Base-by-base conservation (phyloP, 2,797 vertebrate species). In the Lophotriccus pileatus region DNA sequence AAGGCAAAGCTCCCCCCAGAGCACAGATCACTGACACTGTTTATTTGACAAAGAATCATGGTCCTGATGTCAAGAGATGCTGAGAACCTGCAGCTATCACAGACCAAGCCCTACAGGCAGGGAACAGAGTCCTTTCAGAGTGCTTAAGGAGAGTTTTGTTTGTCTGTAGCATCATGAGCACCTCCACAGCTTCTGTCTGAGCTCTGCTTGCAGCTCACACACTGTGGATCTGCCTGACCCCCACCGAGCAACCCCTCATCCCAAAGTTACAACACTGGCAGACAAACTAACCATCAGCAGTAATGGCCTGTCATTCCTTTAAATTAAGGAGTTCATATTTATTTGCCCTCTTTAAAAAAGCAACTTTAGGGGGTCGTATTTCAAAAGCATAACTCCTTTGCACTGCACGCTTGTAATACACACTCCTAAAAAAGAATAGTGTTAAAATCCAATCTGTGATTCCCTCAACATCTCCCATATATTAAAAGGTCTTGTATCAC, bases 251-350 rank as follows among this genome's bases (percentile, higher is more conserved):
- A 4, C 73, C 55, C 84, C 64, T 66, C 89, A 58, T 24, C 21
- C 80, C 86, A 60, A 93, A 91, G 90, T 78, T 63, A 77, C 41
- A 89, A 15, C 60, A 68, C 88, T 94, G 88, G 92, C 94, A 39
- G 37, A 58, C 78, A 69, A 91, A 44, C 36, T 53, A 68, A 52
- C 59, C 72, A 41, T 83, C 90, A 72, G 62, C 87, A 84, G 66
- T 62, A 84, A 67, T 88, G 91, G 93, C 91, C 94, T 97, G 90
- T 88, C 49, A 0, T 80, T 93, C 64, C 53, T 53, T 89, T 74
- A 66, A 79, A 89, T 91, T 67, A 85, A 84, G 69, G 66, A 85
- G 64, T 73, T 90, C 39, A 56, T 93, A 82, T 88, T 91, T 84
- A 82, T 86, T 91, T 84, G 70, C 24, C 47, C 75, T 70, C n/a